phyloP scores from a whole-genome alignment of 2,888 invertebrate genomes.

The Arenicola marina region DNA sequence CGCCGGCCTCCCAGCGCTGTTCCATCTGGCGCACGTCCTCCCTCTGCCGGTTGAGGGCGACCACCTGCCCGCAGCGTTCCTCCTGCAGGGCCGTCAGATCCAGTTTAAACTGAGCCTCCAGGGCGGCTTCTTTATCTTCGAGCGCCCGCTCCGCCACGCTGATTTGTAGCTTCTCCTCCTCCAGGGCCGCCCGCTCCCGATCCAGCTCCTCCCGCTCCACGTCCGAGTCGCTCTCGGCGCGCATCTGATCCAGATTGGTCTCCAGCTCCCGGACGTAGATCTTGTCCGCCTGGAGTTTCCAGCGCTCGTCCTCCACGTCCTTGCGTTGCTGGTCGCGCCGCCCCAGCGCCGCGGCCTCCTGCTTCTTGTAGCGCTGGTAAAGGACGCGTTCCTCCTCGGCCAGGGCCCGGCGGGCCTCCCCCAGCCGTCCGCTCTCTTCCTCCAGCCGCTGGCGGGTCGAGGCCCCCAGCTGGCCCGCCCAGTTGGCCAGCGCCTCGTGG shows the following conservation, averaged over 20 bases:
- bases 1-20: neutral
- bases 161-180: constrained; percentile 1
- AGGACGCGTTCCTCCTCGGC: constrained; percentile 12
- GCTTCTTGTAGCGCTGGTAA: constrained; percentile 12
- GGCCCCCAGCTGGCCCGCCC: constrained; percentile 37
- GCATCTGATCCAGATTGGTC: constrained; percentile 25
- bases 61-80: neutral
- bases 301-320: constrained; percentile 10
- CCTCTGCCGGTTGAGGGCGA: neutral
- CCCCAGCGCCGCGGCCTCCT: neutral
- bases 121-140: neutral
- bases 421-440: constrained; percentile 20
- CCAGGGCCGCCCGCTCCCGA: neutral
- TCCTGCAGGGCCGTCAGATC: too few species aligned
- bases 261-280: constrained; percentile 25
- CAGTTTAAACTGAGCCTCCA: too few species aligned
- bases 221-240: constrained; percentile 19
- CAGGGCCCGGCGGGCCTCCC: constrained; percentile 34
- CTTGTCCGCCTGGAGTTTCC: constrained; percentile 11
- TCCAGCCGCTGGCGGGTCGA: constrained; percentile 33
- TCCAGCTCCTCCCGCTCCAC: constrained; percentile 17
- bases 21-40: neutral
- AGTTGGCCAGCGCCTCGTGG: constrained; percentile 10
- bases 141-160: neutral
- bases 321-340: constrained; percentile 16